Evolutionary conservation across 2,113 vertebrate species (phyloP).

Genomic region (Tamias sibiricus): DNA sequence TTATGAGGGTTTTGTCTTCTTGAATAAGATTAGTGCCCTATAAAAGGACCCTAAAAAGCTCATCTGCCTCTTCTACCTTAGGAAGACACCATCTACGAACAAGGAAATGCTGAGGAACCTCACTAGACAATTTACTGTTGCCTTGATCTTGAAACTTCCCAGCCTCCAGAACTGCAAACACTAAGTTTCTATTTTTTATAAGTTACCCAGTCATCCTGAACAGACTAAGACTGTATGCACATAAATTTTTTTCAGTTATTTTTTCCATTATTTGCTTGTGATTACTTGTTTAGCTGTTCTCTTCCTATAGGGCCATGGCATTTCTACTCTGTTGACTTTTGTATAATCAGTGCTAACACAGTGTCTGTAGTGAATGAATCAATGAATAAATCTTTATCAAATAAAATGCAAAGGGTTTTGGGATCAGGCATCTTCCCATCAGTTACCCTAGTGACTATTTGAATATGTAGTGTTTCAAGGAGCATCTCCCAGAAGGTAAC

Average conservation of each 20-base stretch:
- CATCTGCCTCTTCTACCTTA: neutral
- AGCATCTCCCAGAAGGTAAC: neutral
- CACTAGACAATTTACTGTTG: neutral
- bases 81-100: neutral
- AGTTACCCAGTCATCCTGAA: neutral
- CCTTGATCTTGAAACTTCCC: neutral
- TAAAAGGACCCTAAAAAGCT: neutral
- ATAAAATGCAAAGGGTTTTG: conserved; percentile 22
- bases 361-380: neutral
- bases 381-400: neutral
- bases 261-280: neutral
- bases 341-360: neutral
- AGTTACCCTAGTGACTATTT: neutral
- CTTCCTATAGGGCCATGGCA: neutral
- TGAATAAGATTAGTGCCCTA: neutral
- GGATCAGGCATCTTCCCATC: neutral
- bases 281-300: neutral
- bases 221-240: neutral
- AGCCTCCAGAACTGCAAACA: neutral
- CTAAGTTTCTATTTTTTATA: neutral
- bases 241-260: neutral
- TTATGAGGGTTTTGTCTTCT: neutral
- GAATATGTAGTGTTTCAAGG: neutral
- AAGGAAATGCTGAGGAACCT: neutral
- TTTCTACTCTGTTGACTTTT: neutral